A percentile compares a stretch with the other conserved stretches of the same genome.
These are phyloP conservation scores for Norana najaformis DNA, from an alignment of 2,888 invertebrate genomes.

Conservation along the genomic window DNA sequence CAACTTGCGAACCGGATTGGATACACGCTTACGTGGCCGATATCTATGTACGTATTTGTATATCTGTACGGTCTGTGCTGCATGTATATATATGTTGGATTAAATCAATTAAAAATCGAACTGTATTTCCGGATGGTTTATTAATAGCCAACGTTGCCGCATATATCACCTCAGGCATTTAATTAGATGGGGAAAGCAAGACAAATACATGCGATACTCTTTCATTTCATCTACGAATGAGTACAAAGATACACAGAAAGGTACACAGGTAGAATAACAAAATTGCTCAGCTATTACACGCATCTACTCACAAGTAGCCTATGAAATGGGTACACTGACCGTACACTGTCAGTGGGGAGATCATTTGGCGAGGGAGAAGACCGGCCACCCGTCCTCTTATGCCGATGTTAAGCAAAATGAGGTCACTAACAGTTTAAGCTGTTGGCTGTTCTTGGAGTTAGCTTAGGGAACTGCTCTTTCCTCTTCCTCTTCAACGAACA, in stretches of 20 bases:
- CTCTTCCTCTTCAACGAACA: too few species aligned
- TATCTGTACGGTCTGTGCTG: neutral
- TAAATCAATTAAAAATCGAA: slow-evolving; percentile 5
- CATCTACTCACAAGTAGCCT: neutral
- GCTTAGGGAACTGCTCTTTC: too few species aligned
- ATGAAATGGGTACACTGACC: neutral
- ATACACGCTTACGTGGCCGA: neutral
- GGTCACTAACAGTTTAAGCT: too few species aligned
- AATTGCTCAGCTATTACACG: neutral
- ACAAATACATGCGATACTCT: neutral
- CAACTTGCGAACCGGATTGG: neutral
- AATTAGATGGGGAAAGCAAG: neutral
- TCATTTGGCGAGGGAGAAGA: too few species aligned
- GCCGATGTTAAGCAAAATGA: too few species aligned
- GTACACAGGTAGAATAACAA: neutral
- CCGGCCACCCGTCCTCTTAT: too few species aligned
- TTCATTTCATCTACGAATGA: neutral
- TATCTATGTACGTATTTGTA: neutral
- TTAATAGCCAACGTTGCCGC: neutral
- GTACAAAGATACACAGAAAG: neutral
- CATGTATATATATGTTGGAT: neutral
- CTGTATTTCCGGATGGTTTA: slow-evolving; percentile 1
- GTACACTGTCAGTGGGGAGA: too few species aligned
- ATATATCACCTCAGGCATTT: neutral
- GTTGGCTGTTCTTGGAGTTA: too few species aligned